These are phyloP conservation scores for Neoniphon sammara DNA, from an alignment of 2,797 vertebrate genomes.

Conservation along the genomic window DNA sequence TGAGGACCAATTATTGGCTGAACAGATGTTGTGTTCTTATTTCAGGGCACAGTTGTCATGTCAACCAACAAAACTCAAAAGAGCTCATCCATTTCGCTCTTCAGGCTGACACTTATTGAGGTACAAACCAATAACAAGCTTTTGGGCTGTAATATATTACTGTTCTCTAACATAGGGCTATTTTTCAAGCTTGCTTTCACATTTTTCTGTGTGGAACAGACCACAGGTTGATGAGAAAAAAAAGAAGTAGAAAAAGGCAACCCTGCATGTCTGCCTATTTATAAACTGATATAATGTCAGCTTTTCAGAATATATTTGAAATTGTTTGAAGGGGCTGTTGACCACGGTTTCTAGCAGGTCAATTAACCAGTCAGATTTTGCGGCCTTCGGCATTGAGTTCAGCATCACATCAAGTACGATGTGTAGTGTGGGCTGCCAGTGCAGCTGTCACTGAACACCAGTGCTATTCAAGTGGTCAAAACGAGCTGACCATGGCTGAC, in stretches of 20 bases:
- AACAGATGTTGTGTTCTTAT: slow-evolving; percentile 55
- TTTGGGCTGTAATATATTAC: slow-evolving; percentile 24
- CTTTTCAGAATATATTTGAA: slow-evolving; percentile 27
- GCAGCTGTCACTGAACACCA: slow-evolving; percentile 58
- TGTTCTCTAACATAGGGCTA: not conserved
- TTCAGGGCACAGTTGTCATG: slow-evolving; percentile 65
- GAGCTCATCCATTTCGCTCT: slow-evolving; percentile 49
- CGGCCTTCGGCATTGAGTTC: slow-evolving; percentile 55
- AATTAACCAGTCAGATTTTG: slow-evolving; percentile 66
- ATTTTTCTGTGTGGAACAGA: not conserved
- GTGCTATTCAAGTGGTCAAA: slow-evolving; percentile 46
- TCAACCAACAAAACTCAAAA: slow-evolving; percentile 57
- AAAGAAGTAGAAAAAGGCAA: slow-evolving; percentile 15
- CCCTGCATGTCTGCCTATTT: slow-evolving; percentile 10
- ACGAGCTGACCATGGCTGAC: slow-evolving; percentile 37
- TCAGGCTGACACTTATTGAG: slow-evolving; percentile 27
- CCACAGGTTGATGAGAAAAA: slow-evolving; percentile 6
- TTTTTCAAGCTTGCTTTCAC: slow-evolving; percentile 22
- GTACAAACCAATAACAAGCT: slow-evolving; percentile 47
- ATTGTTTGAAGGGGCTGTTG: slow-evolving; percentile 38
- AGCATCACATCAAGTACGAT: slow-evolving; percentile 57
- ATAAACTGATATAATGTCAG: slow-evolving; percentile 29
- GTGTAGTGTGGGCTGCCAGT: slow-evolving; percentile 42
- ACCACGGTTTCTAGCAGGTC: slow-evolving; percentile 66
- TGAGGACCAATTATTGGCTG: slow-evolving; percentile 52